These are phyloP conservation scores for Schizotus pectinicornis DNA, from an alignment of 2,888 invertebrate genomes.

Conservation along the genomic window DNA sequence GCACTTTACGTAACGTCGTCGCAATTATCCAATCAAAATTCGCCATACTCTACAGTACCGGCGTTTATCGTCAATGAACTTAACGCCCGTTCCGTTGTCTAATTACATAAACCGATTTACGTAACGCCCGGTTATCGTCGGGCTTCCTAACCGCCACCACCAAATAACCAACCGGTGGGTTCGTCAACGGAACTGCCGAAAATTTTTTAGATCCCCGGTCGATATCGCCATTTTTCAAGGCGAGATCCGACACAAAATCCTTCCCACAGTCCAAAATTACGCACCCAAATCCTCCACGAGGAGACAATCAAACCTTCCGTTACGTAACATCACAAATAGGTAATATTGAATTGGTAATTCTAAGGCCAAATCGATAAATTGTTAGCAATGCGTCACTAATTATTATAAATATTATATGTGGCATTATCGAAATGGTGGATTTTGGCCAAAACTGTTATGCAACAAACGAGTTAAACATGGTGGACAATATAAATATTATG, in stretches of 20 bases:
- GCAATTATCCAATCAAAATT: constrained; percentile 12
- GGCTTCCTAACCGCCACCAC: too few species aligned
- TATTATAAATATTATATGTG: constrained; percentile 28
- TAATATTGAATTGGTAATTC: constrained; percentile 28
- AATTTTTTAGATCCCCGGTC: too few species aligned
- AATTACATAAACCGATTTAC: constrained; percentile 17
- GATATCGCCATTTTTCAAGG: too few species aligned
- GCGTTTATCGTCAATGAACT: constrained; percentile 1
- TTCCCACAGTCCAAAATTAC: too few species aligned
- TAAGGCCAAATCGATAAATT: constrained; percentile 41
- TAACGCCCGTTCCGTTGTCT: constrained; percentile 1
- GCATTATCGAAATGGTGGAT: constrained; percentile 15
- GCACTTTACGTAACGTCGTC: constrained; percentile 2
- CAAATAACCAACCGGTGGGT: too few species aligned
- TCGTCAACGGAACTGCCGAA: too few species aligned
- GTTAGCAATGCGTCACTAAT: constrained; percentile 37
- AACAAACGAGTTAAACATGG: constrained; percentile 20
- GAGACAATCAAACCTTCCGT: not conserved
- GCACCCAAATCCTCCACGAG: too few species aligned
- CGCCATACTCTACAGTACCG: not conserved
- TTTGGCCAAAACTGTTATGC: constrained; percentile 18
- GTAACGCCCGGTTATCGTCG: too few species aligned
- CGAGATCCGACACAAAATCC: too few species aligned
- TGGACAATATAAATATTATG: constrained; percentile 21
- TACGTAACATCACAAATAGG: constrained; percentile 20